Conservation (phyloP, 2,113 vertebrate species). For the Recurvirostra avosetta region DNA sequence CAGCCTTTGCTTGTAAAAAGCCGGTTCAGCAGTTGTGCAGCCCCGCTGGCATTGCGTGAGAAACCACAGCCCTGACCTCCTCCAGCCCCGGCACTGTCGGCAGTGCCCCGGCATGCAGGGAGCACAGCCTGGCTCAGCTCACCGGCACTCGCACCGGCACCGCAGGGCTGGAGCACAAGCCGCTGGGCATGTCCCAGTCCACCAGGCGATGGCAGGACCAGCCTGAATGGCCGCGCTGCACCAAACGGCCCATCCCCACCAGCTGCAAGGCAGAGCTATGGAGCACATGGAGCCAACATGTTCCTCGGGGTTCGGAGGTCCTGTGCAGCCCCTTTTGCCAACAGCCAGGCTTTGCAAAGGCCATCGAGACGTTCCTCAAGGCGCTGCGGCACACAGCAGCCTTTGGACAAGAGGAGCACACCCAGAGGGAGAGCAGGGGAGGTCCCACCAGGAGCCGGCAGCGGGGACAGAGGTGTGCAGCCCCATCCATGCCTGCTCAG, state of each 20-base stretch:
- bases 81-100: accelerated
- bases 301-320: neutral
- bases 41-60: neutral
- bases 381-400: neutral
- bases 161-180: neutral
- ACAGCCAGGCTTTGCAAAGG: neutral
- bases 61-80: neutral
- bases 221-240: too few relatives aligned
- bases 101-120: accelerated
- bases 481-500: neutral
- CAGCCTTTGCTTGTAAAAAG: neutral
- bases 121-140: neutral
- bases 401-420: neutral
- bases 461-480: neutral
- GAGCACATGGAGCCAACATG: accelerated
- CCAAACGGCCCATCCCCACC: too few relatives aligned
- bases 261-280: neutral
- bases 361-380: neutral
- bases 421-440: neutral
- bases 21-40: neutral
- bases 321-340: neutral
- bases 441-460: neutral
- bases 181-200: neutral
- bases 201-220: neutral
- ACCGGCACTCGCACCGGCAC: neutral